These are phyloP conservation scores for Trachymyrmex septentrionalis DNA, from an alignment of 1,140 invertebrate species.

Conservation along the genomic window DNA sequence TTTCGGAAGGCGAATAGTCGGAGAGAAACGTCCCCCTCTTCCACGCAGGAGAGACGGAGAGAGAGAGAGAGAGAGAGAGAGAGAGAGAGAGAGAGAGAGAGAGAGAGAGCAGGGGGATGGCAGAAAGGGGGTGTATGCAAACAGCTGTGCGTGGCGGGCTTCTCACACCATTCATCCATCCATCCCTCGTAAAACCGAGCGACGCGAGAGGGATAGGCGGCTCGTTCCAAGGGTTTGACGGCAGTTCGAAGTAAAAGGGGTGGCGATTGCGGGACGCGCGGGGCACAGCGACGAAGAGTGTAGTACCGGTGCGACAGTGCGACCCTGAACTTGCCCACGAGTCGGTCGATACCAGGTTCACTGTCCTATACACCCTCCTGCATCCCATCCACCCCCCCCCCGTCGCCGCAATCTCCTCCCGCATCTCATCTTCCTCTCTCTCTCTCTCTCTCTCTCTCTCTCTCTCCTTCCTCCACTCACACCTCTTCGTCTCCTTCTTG, in stretches of 20 bases:
- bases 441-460: no score
- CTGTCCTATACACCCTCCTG: constrained; percentile 76
- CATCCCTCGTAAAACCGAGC: constrained; percentile 69
- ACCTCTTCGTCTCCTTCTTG: constrained; percentile 27
- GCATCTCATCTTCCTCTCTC: constrained; percentile 48
- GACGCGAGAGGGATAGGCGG: constrained; percentile 63
- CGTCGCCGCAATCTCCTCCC: constrained; percentile 24
- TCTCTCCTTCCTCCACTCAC: background rate
- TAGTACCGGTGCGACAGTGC: constrained; percentile 79
- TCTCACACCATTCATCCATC: constrained; percentile 73
- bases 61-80: background rate
- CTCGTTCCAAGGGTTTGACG: constrained; percentile 72
- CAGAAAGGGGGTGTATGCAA: constrained; percentile 77
- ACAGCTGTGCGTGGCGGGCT: constrained; percentile 83
- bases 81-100: background rate
- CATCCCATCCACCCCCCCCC: constrained; percentile 69
- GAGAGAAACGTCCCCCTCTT: background rate
- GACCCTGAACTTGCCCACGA: constrained; percentile 84
- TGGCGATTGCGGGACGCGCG: constrained; percentile 59
- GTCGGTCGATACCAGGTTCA: constrained; percentile 84
- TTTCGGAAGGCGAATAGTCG: constrained; percentile 62
- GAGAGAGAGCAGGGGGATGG: background rate
- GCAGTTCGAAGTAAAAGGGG: constrained; percentile 57
- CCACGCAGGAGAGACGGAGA: background rate
- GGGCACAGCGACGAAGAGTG: constrained; percentile 62